These are phyloP conservation scores for Standfussiana lucernea DNA, from an alignment of 2,888 invertebrate species.

Conservation along the genomic window DNA sequence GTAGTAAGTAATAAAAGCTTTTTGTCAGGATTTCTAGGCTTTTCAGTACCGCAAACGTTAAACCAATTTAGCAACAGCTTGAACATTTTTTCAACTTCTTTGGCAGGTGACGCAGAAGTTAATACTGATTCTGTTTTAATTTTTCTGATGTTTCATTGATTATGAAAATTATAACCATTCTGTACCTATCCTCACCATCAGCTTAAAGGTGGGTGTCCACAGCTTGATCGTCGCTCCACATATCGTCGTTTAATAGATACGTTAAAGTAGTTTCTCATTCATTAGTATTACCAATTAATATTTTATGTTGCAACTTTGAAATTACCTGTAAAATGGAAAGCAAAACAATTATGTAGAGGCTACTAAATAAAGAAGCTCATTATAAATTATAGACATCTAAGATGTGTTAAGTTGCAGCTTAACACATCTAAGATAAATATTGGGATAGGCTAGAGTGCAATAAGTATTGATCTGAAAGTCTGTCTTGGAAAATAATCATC, in stretches of 20 bases:
- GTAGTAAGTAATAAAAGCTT: not conserved
- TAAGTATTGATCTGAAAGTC: not conserved
- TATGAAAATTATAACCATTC: not conserved
- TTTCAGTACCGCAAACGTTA: not conserved
- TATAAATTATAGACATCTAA: not conserved
- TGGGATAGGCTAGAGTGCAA: not conserved
- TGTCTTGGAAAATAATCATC: not conserved
- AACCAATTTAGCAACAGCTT: not conserved
- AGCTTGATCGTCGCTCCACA: not conserved
- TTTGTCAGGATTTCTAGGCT: not conserved
- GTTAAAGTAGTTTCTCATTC: not conserved
- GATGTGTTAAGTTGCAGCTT: not conserved
- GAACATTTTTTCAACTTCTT: not conserved
- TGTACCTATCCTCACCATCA: not conserved
- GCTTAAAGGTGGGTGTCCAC: not conserved
- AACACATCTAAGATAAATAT: too few relatives aligned
- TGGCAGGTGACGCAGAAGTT: not conserved
- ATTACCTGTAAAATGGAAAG: constrained; percentile 11
- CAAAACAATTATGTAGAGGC: not conserved
- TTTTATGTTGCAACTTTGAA: constrained; percentile 4
- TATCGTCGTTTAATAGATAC: not conserved
- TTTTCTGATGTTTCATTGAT: not conserved
- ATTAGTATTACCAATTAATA: not conserved
- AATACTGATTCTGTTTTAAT: not conserved
- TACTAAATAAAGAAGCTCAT: not conserved